A percentile compares a stretch with the other conserved stretches of the same genome.
phyloP scores from a whole-genome alignment of 2,113 vertebrate species.

The Poecile atricapillus region DNA sequence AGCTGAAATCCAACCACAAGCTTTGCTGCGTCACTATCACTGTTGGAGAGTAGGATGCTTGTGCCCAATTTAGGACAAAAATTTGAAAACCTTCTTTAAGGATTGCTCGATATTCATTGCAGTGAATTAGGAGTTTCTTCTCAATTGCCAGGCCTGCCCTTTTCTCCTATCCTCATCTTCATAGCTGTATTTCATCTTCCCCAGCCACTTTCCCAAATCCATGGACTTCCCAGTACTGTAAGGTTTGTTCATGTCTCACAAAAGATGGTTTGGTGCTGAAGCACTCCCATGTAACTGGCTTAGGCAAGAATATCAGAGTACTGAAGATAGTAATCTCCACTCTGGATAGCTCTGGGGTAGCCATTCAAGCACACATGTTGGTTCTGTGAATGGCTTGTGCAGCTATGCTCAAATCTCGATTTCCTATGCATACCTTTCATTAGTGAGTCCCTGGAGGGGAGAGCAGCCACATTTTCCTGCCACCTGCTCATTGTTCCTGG shows the following conservation, averaged over 20 bases:
- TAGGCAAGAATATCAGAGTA: not conserved
- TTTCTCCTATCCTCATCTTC: not conserved
- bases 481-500: slow-evolving; percentile 28
- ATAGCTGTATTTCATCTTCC: not conserved
- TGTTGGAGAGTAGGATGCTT: not conserved
- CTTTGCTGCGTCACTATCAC: not conserved
- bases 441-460: not conserved
- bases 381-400: not conserved
- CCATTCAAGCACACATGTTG: not conserved
- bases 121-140: not conserved
- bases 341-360: not conserved
- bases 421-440: not conserved
- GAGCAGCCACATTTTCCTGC: slow-evolving; percentile 11
- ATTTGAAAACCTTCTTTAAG: not conserved
- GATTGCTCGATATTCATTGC: not conserved
- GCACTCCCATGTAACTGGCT: not conserved
- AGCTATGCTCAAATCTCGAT: not conserved
- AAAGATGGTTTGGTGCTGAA: not conserved
- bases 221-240: not conserved
- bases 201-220: not conserved
- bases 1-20: not conserved
- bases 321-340: not conserved
- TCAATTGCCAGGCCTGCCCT: not conserved
- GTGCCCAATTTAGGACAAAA: not conserved
- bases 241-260: not conserved